phyloP scores from a whole-genome alignment of 2,797 vertebrate genomes.

The Eulemur rubriventer region DNA sequence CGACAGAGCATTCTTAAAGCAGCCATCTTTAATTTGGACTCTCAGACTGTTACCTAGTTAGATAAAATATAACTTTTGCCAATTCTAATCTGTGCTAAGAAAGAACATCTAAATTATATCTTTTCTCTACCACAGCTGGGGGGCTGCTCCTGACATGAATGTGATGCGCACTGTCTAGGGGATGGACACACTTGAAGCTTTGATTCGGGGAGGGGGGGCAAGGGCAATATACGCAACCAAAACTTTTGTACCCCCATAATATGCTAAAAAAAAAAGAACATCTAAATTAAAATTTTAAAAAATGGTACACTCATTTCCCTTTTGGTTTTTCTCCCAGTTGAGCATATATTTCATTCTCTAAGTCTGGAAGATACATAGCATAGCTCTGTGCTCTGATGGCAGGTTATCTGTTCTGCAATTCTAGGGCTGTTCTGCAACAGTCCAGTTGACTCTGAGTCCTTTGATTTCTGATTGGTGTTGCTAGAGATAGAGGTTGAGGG shows the following conservation, averaged over 20 bases:
- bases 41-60: conserved; percentile 55
- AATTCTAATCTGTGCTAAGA: conserved; percentile 54
- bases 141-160: too few species aligned
- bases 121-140: too few species aligned
- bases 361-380: background rate
- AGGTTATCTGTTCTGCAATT: background rate
- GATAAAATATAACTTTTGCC: conserved; percentile 63
- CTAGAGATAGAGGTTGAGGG: background rate
- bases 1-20: conserved; percentile 33
- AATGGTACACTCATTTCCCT: conserved; percentile 59
- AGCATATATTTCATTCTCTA: background rate
- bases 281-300: background rate
- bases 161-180: too few species aligned
- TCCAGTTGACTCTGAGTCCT: background rate
- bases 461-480: background rate
- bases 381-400: background rate
- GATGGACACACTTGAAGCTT: too few species aligned
- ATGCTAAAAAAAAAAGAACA: too few species aligned
- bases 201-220: too few species aligned
- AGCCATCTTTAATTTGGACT: conserved; percentile 41
- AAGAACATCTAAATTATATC: conserved; percentile 60
- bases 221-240: too few species aligned
- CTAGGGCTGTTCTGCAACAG: background rate
- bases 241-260: too few species aligned
- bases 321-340: conserved; percentile 51